Base-by-base conservation (phyloP, 2,797 vertebrate genomes). In the Centroberyx gerrardi region DNA sequence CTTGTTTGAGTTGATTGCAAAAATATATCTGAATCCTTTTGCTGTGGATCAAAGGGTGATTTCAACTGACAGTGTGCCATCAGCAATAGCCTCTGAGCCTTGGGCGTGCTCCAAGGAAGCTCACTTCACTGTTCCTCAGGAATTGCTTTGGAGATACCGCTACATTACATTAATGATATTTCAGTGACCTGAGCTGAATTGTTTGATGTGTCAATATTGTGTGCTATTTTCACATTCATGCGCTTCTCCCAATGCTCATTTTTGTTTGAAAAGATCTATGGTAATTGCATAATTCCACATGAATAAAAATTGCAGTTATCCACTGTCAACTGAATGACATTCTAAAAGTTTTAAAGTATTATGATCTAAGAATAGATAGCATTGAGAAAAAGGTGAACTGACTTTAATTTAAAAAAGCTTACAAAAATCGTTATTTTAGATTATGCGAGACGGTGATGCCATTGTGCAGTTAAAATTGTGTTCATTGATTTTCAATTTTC, bases 41-140 rank as follows among this genome's bases (percentile, higher is more conserved):
- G 62, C 58, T 68, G 60, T 18, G 51, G 68, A 78, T 89, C 51
- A 68, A 69, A 83, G 77, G 61, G 8, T 69, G 56, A 74, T 78
- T 85, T 68, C 33, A 64, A 49, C 71, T 84, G 68, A 81, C 62
- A 78, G 75, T 29, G 28, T 36, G 17, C 68, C 72, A 61, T 76
- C 49, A 74, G 42, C 73, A 70, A n/a, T 72, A 61, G 44, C 64
- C 48, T 66, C 40, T 61, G 68, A 77, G 84, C 80, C 80, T 59
- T 5, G 52, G 55, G 76, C 61, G 0, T 63, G 72, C 80, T 77
- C 74, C 18, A 65, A 83, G 85, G 65, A 87, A 72, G 40, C 55
- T 65, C 72, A 53, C 44, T 58, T 78, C 28, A 52, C 22, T 17
- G 2, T 67, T 62, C 49, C 29, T 54, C 59, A 55, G 4, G 8